Base-by-base conservation (phyloP, 2,113 vertebrate species). In the Paratilapia polleni region DNA sequence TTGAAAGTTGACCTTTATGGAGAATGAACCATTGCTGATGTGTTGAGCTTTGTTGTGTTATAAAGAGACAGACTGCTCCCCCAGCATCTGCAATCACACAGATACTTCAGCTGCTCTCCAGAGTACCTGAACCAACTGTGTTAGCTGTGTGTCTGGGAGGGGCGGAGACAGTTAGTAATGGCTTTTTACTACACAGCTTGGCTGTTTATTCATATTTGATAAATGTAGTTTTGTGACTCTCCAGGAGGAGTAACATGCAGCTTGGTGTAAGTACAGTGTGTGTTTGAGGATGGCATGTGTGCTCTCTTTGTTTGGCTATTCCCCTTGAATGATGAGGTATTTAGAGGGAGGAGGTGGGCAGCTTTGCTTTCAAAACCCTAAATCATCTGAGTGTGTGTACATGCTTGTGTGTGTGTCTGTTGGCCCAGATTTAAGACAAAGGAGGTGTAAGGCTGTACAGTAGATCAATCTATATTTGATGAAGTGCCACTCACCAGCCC, bases 401-500 rank as follows among this genome's bases (percentile, higher is more conserved):
- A 8, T 15, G 15, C 3, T 5, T 54, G 28, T 43, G 66, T 28
- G 19, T 17, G 38, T 15, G 17, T 28, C 11, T 54, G 31, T 84
- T 89, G 91, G 79, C 85, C 89, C 80, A 92, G 82, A 91, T 89
- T 92, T 73, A 78, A 81, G 78, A 93, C 84, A 93, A 91, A 93
- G 80, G 86, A 83, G 60, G 64, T 86, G 57, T 85, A 58, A 63
- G 78, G 26, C 68, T 91, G 79, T 81, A 85, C 61, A 79, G 81
- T 82, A 52, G 28, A 85, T 86, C 9, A 78, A 91, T 95, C 63
- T 85, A 89, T 92, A 89, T 94, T 93, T 93, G 84, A 94, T 94
- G 91, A 92, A 77, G 86, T 80, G 63, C 77, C 83, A 76, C 81
- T 92, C 47, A 38, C 22, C 43, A 36, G 31, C 60, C 34, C 59